phyloP scores from a whole-genome alignment of 2,797 vertebrate species.

The Buphagus erythrorhynchus region DNA sequence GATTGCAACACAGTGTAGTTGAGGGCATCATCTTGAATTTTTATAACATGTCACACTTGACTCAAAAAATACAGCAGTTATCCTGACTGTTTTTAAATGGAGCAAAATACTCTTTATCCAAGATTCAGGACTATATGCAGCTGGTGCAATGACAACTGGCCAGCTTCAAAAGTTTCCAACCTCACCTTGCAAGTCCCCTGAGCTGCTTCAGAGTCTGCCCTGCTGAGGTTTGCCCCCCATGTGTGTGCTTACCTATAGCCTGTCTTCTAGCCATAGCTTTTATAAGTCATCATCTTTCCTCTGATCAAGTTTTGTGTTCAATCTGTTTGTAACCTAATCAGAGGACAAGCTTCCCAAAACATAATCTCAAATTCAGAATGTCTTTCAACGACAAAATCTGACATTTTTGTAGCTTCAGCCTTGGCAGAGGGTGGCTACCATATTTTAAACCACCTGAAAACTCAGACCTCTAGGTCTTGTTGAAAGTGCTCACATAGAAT shows the following conservation, averaged over 20 bases:
- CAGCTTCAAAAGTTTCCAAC: not conserved
- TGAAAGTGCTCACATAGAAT: not conserved
- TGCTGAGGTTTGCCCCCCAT: no score
- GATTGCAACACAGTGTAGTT: no score
- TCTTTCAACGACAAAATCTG: not conserved
- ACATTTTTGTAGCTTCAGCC: not conserved
- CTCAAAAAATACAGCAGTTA: not conserved
- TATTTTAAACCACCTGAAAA: not conserved
- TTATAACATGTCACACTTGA: not conserved
- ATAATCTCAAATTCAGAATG: not conserved
- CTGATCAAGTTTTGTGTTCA: not conserved
- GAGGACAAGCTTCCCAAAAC: not conserved
- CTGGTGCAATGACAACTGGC: not conserved
- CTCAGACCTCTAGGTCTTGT: not conserved
- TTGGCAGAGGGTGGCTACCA: not conserved
- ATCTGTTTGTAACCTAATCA: not conserved
- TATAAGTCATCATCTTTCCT: not conserved
- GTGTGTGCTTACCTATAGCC: not conserved
- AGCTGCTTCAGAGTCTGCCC: not conserved
- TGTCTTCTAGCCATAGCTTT: not conserved
- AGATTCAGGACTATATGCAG: not conserved
- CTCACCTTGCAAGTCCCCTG: not conserved
- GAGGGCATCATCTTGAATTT: not conserved
- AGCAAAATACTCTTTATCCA: not conserved
- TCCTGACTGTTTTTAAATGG: not conserved